Conservation (phyloP, 2,797 vertebrate genomes). For the Pipistrellus pipistrellus region DNA sequence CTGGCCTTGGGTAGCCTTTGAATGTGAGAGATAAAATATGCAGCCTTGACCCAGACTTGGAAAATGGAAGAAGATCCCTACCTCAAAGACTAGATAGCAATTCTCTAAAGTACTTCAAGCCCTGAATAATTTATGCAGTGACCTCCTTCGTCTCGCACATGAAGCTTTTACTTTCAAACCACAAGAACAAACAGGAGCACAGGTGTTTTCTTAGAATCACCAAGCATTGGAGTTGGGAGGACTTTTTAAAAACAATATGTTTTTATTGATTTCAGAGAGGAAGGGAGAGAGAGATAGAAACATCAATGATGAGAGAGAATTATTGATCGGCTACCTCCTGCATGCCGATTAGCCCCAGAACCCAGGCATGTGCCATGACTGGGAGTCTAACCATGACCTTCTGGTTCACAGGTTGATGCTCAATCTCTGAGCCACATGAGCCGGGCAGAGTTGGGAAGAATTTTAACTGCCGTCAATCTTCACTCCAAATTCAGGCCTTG, state of each 20-base stretch:
- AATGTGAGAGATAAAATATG: background rate
- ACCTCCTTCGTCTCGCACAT: constrained; percentile 7
- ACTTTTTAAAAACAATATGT: background rate
- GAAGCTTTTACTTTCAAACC: constrained; percentile 68
- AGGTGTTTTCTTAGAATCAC: constrained; percentile 65
- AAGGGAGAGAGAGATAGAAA: no score
- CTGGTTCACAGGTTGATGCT: no score
- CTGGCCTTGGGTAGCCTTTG: background rate
- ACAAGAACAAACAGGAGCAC: constrained; percentile 14
- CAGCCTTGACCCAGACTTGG: background rate
- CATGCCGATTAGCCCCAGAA: no score
- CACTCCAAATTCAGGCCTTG: background rate
- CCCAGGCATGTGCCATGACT: no score
- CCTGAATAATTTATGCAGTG: constrained; percentile 75
- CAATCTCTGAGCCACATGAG: no score
- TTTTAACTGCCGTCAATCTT: background rate
- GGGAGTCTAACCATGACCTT: no score
- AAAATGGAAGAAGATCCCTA: background rate
- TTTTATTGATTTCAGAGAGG: no score
- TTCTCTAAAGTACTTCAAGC: background rate
- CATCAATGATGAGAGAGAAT: no score
- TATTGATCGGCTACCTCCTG: no score
- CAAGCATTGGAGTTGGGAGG: background rate
- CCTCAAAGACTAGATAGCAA: constrained; percentile 34
- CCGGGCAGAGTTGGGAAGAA: background rate